phyloP scores from a whole-genome alignment of 1,140 invertebrate genomes.

The Caenorhabditis brenneri region DNA sequence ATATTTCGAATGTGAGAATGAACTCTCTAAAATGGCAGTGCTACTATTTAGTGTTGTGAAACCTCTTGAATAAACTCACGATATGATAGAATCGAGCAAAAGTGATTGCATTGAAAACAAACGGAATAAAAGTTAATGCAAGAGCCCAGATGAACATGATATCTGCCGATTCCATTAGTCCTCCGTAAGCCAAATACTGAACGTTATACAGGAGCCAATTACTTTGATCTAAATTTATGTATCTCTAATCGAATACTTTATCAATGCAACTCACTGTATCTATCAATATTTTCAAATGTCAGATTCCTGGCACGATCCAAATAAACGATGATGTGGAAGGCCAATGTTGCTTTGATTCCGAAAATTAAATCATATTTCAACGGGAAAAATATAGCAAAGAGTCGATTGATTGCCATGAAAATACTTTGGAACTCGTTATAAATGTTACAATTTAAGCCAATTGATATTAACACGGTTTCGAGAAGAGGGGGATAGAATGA shows the following conservation, averaged over 20 bases:
- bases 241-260: background rate
- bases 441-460: background rate
- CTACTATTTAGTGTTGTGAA: too few relatives aligned
- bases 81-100: background rate
- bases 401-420: background rate
- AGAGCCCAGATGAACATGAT: background rate
- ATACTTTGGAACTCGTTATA: slow-evolving; percentile 19
- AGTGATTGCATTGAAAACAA: background rate
- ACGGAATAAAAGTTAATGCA: background rate
- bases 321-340: background rate
- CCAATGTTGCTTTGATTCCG: background rate
- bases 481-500: background rate
- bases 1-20: too few relatives aligned
- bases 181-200: background rate
- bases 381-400: background rate
- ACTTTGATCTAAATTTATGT: background rate
- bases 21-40: too few relatives aligned
- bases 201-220: background rate
- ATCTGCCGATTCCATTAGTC: background rate
- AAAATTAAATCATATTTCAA: background rate
- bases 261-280: background rate
- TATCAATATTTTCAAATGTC: background rate
- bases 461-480: background rate
- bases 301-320: background rate
- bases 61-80: background rate